Evolutionary conservation across 2,888 invertebrate species (phyloP).

Genomic region (Thymelicus sylvestris): DNA sequence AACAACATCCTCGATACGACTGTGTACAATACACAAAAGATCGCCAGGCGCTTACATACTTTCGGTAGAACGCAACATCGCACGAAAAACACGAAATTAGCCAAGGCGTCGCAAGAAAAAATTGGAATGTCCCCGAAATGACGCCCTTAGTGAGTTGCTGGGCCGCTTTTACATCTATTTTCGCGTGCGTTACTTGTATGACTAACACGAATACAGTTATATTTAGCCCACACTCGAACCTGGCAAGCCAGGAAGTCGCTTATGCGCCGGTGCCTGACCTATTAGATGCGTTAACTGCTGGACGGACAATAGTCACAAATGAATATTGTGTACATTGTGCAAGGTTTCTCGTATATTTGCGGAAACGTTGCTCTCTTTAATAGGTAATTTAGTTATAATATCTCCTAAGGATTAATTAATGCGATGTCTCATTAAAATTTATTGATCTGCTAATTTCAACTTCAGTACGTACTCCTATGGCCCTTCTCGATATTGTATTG

Average conservation of each 20-base stretch:
- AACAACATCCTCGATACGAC: too few relatives aligned
- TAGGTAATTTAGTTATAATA: too few relatives aligned
- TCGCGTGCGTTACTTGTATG: conserved; percentile 46
- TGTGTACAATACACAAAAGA: not conserved
- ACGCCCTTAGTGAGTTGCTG: conserved; percentile 50
- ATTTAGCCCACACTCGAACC: conserved; percentile 50
- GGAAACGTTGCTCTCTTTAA: not conserved
- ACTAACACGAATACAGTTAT: conserved; percentile 58
- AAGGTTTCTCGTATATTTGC: not conserved
- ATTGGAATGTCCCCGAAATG: conserved; percentile 46
- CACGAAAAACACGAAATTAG: conserved; percentile 11
- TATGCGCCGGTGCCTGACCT: conserved; percentile 62
- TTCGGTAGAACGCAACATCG: not conserved
- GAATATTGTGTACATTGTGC: not conserved
- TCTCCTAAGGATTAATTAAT: too few relatives aligned
- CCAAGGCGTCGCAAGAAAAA: conserved; percentile 41
- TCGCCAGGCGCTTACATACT: not conserved
- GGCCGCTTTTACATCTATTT: conserved; percentile 51
- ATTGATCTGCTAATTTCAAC: too few relatives aligned
- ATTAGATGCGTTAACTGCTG: conserved; percentile 60
- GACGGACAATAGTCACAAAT: conserved; percentile 10
- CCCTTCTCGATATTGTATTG: too few relatives aligned
- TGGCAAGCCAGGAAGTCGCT: conserved; percentile 62
- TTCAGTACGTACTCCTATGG: too few relatives aligned
- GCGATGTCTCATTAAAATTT: too few relatives aligned